Percentiles rank a stretch among this genome's conserved stretches.
These are phyloP conservation scores for Osmoderma eremita DNA, from an alignment of 2,888 invertebrate species.

Conservation along the genomic window DNA sequence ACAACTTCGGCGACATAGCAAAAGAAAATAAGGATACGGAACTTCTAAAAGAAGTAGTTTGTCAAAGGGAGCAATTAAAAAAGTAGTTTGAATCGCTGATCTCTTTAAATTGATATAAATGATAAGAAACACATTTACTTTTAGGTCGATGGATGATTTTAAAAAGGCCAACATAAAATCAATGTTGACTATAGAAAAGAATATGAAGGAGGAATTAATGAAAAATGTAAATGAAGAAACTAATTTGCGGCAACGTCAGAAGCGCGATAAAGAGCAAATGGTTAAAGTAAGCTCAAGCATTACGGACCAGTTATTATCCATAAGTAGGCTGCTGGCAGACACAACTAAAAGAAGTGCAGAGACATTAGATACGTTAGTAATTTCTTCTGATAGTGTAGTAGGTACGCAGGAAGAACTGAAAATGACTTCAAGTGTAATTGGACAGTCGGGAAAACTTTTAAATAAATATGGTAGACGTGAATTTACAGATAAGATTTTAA, in stretches of 20 bases:
- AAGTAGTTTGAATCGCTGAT: slow-evolving; percentile 19
- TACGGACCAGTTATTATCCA: slow-evolving; percentile 85
- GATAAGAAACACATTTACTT: slow-evolving; percentile 9
- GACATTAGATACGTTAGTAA: slow-evolving; percentile 81
- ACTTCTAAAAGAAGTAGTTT: slow-evolving; percentile 73
- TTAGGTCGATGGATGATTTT: slow-evolving; percentile 77
- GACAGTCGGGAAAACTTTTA: slow-evolving; percentile 89
- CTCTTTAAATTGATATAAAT: not conserved
- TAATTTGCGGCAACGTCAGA: slow-evolving; percentile 70
- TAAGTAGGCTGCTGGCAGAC: slow-evolving; percentile 86
- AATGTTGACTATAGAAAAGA: slow-evolving; percentile 81
- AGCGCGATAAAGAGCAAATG: slow-evolving; percentile 73
- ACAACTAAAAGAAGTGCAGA: slow-evolving; percentile 88
- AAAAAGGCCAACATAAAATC: slow-evolving; percentile 83
- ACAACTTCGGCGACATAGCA: slow-evolving; percentile 74
- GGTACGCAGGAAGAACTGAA: slow-evolving; percentile 85
- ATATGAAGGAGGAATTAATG: slow-evolving; percentile 77
- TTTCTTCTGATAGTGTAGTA: slow-evolving; percentile 75
- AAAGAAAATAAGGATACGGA: slow-evolving; percentile 73
- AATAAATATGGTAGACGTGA: slow-evolving; percentile 95
- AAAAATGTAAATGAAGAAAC: slow-evolving; percentile 66
- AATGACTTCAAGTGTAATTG: slow-evolving; percentile 86
- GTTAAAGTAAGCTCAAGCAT: slow-evolving; percentile 79
- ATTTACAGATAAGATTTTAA: slow-evolving; percentile 92
- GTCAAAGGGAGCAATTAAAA: slow-evolving; percentile 73